These are phyloP conservation scores for Gulo gulo DNA, from an alignment of 2,113 vertebrate genomes.

Conservation along the genomic window DNA sequence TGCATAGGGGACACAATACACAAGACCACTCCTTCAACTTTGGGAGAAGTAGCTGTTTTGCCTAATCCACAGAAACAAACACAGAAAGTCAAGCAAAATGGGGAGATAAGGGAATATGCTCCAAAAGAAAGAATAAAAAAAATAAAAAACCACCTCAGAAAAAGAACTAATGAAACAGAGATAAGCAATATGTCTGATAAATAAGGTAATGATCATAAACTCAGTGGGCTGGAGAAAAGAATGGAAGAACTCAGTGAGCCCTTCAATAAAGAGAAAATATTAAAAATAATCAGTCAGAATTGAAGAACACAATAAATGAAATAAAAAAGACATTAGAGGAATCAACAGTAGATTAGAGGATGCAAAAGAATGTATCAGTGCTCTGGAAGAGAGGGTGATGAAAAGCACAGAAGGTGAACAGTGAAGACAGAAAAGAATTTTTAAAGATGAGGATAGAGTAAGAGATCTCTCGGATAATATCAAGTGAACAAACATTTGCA, in stretches of 20 bases:
- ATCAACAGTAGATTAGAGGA: neutral
- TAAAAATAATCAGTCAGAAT: neutral
- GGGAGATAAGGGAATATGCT: neutral
- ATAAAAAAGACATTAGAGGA: neutral
- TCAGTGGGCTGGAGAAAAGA: neutral
- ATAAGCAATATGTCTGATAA: neutral
- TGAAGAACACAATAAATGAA: neutral
- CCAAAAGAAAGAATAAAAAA: neutral
- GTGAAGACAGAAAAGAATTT: neutral
- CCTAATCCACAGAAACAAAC: neutral
- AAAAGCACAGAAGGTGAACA: too few relatives aligned
- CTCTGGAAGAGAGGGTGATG: too few relatives aligned
- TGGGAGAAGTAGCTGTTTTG: neutral
- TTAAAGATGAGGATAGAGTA: neutral
- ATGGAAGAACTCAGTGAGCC: neutral
- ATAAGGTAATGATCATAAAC: neutral
- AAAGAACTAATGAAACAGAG: neutral
- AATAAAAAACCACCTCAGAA: neutral
- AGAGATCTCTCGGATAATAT: neutral
- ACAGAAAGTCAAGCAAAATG: neutral
- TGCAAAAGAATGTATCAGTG: too few relatives aligned
- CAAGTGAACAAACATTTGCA: neutral
- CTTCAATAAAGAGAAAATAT: neutral
- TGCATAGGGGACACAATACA: neutral
- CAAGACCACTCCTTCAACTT: neutral